These are phyloP conservation scores for Euproctis similis DNA, from an alignment of 2,888 invertebrate species.

Conservation along the genomic window DNA sequence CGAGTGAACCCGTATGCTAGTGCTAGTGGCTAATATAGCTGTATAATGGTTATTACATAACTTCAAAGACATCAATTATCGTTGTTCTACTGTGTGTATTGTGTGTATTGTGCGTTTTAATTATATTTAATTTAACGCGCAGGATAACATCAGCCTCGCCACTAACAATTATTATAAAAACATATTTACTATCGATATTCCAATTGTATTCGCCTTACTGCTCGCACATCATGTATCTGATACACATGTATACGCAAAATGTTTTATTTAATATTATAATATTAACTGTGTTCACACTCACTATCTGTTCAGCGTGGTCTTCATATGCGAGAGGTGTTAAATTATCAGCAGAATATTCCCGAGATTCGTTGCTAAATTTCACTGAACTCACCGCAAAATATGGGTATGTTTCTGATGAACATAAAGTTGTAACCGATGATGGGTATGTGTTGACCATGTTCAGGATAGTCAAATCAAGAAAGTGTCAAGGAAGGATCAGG, in stretches of 20 bases:
- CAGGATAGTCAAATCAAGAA: slow-evolving; percentile 30
- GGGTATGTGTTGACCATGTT: slow-evolving; percentile 48
- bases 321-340: slow-evolving; percentile 27
- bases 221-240: not conserved
- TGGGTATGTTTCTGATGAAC: slow-evolving; percentile 43
- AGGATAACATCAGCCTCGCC: not conserved
- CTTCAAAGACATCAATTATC: too few species aligned
- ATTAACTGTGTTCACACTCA: slow-evolving; percentile 13
- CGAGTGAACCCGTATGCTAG: too few species aligned
- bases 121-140: not conserved
- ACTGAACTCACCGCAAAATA: slow-evolving; percentile 32
- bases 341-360: slow-evolving; percentile 28
- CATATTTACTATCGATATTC: too few species aligned
- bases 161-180: too few species aligned
- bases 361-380: slow-evolving; percentile 33
- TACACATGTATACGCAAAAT: not conserved
- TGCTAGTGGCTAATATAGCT: too few species aligned
- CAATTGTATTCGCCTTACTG: too few species aligned
- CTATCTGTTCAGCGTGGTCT: slow-evolving; percentile 17
- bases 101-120: not conserved
- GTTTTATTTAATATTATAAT: not conserved
- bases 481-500: slow-evolving; percentile 23
- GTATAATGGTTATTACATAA: too few species aligned
- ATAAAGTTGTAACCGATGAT: slow-evolving; percentile 44
- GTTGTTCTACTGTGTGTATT: not conserved